These are phyloP conservation scores for Bovichtus diacanthus DNA, from an alignment of 2,797 vertebrate species.

Conservation along the genomic window DNA sequence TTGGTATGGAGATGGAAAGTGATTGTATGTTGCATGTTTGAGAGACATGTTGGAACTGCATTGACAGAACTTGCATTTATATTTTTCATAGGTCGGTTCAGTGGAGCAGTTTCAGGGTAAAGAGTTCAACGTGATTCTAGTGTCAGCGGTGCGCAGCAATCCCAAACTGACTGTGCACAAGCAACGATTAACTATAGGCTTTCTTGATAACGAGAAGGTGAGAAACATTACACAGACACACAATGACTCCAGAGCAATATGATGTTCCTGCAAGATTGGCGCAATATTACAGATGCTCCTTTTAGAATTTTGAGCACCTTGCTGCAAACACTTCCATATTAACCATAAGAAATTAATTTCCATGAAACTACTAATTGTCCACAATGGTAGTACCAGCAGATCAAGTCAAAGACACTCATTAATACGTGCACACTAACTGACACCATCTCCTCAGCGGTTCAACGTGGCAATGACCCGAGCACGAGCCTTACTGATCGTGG, in stretches of 20 bases:
- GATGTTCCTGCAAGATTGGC: not conserved
- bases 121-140: slow-evolving; percentile 87
- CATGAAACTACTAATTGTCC: not conserved
- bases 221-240: not conserved
- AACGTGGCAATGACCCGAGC: slow-evolving; percentile 92
- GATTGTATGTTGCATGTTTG: not conserved
- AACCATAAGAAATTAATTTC: not conserved
- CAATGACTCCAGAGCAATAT: not conserved
- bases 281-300: not conserved
- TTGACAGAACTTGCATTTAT: not conserved
- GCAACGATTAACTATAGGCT: slow-evolving; percentile 86
- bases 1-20: slow-evolving; percentile 27
- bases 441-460: slow-evolving; percentile 83
- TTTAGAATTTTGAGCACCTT: not conserved
- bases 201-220: slow-evolving; percentile 91
- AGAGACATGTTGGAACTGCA: not conserved
- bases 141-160: slow-evolving; percentile 90
- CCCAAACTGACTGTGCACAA: slow-evolving; percentile 65
- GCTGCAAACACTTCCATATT: not conserved
- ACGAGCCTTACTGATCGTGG: slow-evolving; percentile 88
- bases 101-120: slow-evolving; percentile 94
- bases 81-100: slow-evolving; percentile 63
- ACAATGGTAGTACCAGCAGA: not conserved
- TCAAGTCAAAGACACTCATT: not conserved
- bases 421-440: not conserved